phyloP scores from a whole-genome alignment of 1,140 invertebrate species.

The Caligus rogercresseyi region DNA sequence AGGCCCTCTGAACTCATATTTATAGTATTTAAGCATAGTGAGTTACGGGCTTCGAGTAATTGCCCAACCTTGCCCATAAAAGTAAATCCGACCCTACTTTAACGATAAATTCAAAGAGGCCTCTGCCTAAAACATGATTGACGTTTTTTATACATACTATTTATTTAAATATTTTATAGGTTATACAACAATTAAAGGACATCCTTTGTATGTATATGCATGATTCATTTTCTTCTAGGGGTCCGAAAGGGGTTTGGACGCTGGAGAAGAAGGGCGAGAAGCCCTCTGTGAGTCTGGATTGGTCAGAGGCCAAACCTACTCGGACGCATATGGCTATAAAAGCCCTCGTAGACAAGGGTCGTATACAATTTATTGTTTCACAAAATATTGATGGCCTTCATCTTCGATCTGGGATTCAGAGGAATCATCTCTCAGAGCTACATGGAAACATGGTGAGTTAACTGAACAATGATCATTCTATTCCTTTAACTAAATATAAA shows the following conservation, averaged over 20 bases:
- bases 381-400: conserved; percentile 98
- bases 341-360: conserved; percentile 36
- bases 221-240: conserved; percentile 39
- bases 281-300: conserved; percentile 64
- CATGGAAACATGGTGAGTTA: conserved; percentile 98
- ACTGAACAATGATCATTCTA: conserved; percentile 74
- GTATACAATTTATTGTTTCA: conserved; percentile 71
- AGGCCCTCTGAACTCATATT: no score
- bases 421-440: conserved; percentile 67
- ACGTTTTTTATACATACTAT: no score
- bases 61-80: no score
- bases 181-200: no score
- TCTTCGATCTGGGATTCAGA: conserved; percentile 62
- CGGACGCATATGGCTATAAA: conserved; percentile 82
- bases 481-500: no score
- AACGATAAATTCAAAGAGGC: no score
- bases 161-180: no score
- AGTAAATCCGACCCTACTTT: no score
- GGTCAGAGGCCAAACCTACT: conserved; percentile 78
- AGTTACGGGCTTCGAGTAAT: no score
- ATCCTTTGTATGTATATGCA: no score
- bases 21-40: no score
- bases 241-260: conserved; percentile 95
- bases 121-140: no score
- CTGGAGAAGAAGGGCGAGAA: conserved; percentile 77